Conservation (phyloP, 1,140 invertebrate genomes). For the Sarcophaga bullata region DNA sequence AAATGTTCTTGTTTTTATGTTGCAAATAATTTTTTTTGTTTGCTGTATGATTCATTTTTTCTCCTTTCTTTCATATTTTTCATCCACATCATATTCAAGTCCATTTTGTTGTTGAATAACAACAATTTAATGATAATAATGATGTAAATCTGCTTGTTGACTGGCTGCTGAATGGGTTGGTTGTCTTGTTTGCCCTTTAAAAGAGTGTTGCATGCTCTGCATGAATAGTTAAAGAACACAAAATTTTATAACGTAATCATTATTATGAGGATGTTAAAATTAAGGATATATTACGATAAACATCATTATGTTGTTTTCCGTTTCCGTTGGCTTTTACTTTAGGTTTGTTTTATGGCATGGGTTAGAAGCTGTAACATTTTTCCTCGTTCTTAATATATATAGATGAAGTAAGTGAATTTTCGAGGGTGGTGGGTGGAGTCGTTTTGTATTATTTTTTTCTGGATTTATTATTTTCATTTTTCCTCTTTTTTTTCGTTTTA, state of each 20-base stretch:
- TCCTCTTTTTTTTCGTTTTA: not conserved
- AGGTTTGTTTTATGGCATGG: not conserved
- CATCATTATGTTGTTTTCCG: not conserved
- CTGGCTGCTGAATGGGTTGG: not conserved
- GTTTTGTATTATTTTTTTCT: not conserved
- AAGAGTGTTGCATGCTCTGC: not conserved
- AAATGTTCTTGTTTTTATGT: conserved; percentile 54
- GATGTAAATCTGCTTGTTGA: not conserved
- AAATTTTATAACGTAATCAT: not conserved
- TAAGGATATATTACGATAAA: not conserved
- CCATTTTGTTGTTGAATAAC: conserved; percentile 28
- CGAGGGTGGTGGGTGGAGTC: not conserved
- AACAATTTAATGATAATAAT: conserved; percentile 7
- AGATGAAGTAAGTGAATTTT: not conserved
- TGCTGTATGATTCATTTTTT: conserved; percentile 27
- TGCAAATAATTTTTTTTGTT: too few relatives aligned
- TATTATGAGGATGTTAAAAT: conserved; percentile 22
- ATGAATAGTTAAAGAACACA: not conserved
- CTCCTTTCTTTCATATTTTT: conserved; percentile 55
- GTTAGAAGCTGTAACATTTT: not conserved
- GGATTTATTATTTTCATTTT: not conserved
- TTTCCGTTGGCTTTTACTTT: not conserved
- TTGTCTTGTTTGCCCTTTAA: not conserved
- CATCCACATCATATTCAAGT: conserved; percentile 28
- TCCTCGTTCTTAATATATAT: not conserved